Evolutionary conservation across 2,113 vertebrate genomes (phyloP).

Genomic region (Mesembrinibis cayennensis): DNA sequence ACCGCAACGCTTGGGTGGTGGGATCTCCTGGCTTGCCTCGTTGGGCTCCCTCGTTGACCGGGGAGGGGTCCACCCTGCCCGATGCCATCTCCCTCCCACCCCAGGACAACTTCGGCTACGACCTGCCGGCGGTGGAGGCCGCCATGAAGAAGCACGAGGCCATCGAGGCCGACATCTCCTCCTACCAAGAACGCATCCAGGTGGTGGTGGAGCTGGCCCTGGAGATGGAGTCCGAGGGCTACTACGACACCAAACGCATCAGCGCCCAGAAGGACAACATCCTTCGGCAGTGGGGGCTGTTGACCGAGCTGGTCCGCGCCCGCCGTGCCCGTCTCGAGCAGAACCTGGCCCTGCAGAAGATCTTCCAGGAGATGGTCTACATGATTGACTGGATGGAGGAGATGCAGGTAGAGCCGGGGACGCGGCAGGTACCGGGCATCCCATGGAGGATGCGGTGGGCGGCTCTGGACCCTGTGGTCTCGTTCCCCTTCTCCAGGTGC

Average conservation of each 20-base stretch:
- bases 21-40: background rate
- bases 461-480: rapidly evolving
- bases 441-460: rapidly evolving
- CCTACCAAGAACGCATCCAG: constrained; percentile 91
- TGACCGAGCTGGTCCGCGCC: constrained; percentile 85
- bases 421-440: rapidly evolving
- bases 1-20: background rate
- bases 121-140: constrained; percentile 91
- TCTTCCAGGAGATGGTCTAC: constrained; percentile 98
- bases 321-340: constrained; percentile 87
- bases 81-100: rapidly evolving
- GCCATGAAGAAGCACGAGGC: constrained; percentile 98
- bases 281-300: constrained; percentile 89
- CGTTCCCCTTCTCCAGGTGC: background rate
- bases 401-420: constrained; percentile 80
- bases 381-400: constrained; percentile 99
- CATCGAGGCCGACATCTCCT: constrained; percentile 93
- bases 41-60: rapidly evolving
- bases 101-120: constrained; percentile 96
- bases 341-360: constrained; percentile 91
- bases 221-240: constrained; percentile 88
- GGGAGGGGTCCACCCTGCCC: rapidly evolving
- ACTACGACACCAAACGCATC: constrained; percentile 88
- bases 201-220: constrained; percentile 86
- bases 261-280: constrained; percentile 90